Conservation (phyloP, 1,140 invertebrate species). For the Hypsibius dujardini region DNA sequence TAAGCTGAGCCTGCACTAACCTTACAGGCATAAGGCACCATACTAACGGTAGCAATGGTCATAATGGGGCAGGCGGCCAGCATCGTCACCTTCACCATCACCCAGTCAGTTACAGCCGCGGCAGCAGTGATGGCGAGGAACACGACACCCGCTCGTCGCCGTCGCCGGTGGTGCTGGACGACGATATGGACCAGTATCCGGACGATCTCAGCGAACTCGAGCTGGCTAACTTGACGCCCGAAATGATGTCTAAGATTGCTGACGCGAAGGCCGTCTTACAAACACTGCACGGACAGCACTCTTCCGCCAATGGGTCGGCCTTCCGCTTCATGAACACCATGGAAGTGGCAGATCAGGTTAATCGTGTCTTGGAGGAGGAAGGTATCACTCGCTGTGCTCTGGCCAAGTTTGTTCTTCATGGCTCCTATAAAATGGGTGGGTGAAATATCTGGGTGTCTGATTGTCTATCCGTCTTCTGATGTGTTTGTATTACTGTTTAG, state of each 20-base stretch:
- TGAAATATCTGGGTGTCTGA: too few species aligned
- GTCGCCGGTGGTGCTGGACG: neutral
- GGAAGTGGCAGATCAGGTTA: slow-evolving; percentile 4
- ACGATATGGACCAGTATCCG: neutral
- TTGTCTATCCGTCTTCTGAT: too few species aligned
- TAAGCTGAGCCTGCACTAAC: neutral
- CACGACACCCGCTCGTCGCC: neutral
- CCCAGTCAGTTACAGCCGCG: neutral
- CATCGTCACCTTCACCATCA: neutral
- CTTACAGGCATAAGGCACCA: neutral
- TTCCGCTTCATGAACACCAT: neutral
- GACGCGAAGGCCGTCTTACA: slow-evolving; percentile 8
- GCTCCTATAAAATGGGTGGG: slow-evolving; percentile 2
- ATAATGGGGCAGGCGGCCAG: neutral
- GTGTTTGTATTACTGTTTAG: too few species aligned
- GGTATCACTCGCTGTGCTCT: slow-evolving; percentile 7
- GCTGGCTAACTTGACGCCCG: slow-evolving; percentile 9
- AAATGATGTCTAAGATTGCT: slow-evolving; percentile 15
- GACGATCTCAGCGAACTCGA: neutral
- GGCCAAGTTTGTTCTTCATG: slow-evolving; percentile 15
- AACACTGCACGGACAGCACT: neutral
- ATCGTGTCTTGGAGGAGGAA: slow-evolving; percentile 11
- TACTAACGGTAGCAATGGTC: neutral
- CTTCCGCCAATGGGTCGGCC: neutral
- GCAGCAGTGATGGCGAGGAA: neutral